A percentile compares a stretch with the other conserved stretches of the same genome.
These are phyloP conservation scores for Astyanax mexicanus DNA, from an alignment of 2,797 vertebrate species.

Conservation along the genomic window DNA sequence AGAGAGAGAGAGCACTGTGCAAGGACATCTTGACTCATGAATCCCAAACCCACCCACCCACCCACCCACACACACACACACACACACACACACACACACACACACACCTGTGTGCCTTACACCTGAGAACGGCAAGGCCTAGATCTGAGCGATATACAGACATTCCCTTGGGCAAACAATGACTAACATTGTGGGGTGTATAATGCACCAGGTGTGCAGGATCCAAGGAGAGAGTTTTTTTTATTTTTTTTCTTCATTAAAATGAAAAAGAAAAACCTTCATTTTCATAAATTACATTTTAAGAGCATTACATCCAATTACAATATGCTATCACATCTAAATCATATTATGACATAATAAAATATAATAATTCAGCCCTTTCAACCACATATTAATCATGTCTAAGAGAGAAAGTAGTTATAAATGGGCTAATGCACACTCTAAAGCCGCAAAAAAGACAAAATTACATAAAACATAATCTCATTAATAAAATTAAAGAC, in stretches of 20 bases:
- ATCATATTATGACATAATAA: no score
- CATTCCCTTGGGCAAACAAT: conserved; percentile 75
- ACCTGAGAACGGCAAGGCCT: conserved; percentile 69
- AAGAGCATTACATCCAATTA: conserved; percentile 18
- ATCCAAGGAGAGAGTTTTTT: conserved; percentile 55
- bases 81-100: conserved; percentile 45
- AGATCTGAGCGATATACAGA: conserved; percentile 59
- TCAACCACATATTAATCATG: no score
- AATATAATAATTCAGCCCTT: conserved; percentile 14
- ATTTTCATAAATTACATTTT: conserved; percentile 39
- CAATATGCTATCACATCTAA: conserved; percentile 6
- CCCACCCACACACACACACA: conserved; percentile 1
- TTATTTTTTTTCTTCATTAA: conserved; percentile 58
- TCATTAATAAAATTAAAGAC: no score
- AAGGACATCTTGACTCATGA: conserved; percentile 29
- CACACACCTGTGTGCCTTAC: conserved; percentile 61
- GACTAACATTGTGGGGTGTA: conserved; percentile 72
- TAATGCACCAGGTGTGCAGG: conserved; percentile 71
- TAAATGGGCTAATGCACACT: no score
- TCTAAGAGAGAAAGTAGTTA: no score
- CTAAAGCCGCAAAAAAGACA: no score
- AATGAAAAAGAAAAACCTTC: neutral
- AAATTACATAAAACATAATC: no score
- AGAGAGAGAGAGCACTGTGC: conserved; percentile 24
- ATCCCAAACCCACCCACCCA: conserved; percentile 4